A percentile compares a stretch with the other conserved stretches of the same genome.
phyloP scores from a whole-genome alignment of 2,888 invertebrate species.

The Norana najaformis region DNA sequence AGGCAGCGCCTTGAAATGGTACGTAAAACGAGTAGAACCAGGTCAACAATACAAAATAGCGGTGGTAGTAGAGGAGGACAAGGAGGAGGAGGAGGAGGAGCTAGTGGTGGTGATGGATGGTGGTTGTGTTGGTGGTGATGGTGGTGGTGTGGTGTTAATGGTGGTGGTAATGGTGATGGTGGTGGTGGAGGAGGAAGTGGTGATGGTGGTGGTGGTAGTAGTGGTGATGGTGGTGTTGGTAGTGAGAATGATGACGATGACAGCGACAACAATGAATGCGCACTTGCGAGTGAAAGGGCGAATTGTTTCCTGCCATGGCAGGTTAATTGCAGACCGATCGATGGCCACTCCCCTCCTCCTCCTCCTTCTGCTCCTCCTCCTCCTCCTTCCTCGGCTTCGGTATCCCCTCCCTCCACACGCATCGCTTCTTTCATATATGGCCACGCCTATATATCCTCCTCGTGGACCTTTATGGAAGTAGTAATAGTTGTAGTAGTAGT shows the following conservation, averaged over 20 bases:
- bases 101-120: too few relatives aligned
- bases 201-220: not conserved
- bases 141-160: not conserved
- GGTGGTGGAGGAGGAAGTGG: not conserved
- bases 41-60: too few relatives aligned
- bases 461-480: too few relatives aligned
- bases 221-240: not conserved
- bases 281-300: not conserved
- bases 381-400: not conserved
- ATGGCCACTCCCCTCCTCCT: not conserved
- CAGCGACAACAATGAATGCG: slow-evolving; percentile 13
- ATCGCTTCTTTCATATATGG: not conserved
- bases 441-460: not conserved
- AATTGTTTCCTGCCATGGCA: slow-evolving; percentile 7
- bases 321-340: not conserved
- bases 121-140: too few relatives aligned
- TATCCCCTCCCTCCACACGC: not conserved
- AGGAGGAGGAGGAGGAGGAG: not conserved
- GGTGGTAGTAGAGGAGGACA: not conserved
- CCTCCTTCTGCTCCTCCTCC: not conserved
- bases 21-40: too few relatives aligned
- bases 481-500: not conserved
- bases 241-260: not conserved
- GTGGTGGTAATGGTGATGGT: not conserved
- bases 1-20: too few relatives aligned